A percentile compares a stretch with the other conserved stretches of the same genome.
Evolutionary conservation across 2,888 invertebrate genomes (phyloP).

Genomic region (Epirrita christyi): DNA sequence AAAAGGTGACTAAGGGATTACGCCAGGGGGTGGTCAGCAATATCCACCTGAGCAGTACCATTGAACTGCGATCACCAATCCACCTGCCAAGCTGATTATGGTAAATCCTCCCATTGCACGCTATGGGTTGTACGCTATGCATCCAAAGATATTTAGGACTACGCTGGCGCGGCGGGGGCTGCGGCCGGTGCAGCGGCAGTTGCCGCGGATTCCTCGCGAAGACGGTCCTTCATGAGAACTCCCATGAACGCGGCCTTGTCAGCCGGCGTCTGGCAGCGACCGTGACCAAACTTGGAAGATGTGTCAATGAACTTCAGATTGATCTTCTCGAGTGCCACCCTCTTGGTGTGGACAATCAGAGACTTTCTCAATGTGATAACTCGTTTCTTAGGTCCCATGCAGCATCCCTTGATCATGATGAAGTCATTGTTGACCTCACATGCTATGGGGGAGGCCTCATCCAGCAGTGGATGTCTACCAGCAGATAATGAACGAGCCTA

Average conservation of each 20-base stretch:
- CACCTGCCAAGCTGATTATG: no score
- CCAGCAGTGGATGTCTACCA: no score
- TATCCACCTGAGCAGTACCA: no score
- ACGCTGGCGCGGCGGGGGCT: slow-evolving; percentile 63
- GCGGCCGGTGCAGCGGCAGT: slow-evolving; percentile 83
- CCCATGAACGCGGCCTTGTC: slow-evolving; percentile 99
- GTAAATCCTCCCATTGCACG: no score
- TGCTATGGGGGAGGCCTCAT: slow-evolving; percentile 99
- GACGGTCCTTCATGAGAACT: slow-evolving; percentile 95
- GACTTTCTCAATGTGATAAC: slow-evolving; percentile 98
- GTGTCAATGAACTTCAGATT: slow-evolving; percentile 99
- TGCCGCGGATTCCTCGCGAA: slow-evolving; percentile 92
- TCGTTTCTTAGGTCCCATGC: slow-evolving; percentile 98
- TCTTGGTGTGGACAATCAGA: slow-evolving; percentile 96
- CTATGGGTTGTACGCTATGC: no score
- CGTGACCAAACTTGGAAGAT: slow-evolving; percentile 99
- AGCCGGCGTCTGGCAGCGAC: slow-evolving; percentile 99
- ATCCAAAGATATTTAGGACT: slow-evolving; percentile 60
- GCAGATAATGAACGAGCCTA: no score
- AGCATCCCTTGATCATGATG: slow-evolving; percentile 98
- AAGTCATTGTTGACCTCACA: slow-evolving; percentile 99
- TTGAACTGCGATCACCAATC: no score
- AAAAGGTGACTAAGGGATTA: no score
- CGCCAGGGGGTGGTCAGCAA: no score
- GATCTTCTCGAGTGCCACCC: slow-evolving; percentile 98